Base-by-base conservation (phyloP, 1,140 invertebrate species). In the Euschistus heros region DNA sequence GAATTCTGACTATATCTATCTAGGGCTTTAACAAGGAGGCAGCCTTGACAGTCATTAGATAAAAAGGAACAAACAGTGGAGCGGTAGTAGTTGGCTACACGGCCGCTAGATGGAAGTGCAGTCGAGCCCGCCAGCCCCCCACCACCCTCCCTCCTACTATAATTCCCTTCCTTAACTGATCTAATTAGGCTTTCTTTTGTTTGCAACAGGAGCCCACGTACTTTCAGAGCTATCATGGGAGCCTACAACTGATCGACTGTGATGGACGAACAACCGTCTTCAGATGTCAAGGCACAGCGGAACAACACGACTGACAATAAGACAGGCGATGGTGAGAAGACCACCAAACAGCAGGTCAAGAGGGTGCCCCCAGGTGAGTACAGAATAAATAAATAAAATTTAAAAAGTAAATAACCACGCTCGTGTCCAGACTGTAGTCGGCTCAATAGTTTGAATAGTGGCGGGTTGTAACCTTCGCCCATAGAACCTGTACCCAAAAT, bases 51-150 rank as follows among this genome's bases (percentile, higher is more conserved):
- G 13, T 37, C 33, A 37, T 13, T 10, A 59, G 64, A 66, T 69
- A 27, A 62, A 64, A 60, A n/a, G 63, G 65, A 66, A 66, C 59
- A 57, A 65, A 65, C 62, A 65, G 57, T 54, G 66, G 54, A 52
- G 57, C 64, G 64, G 59, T 66, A 55, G 47, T 42, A 63, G 62
- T 47, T 61, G 67, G 66, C 63, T 65, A 63, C 10, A 17, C 1
- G n/a, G 5, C n/a, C 47, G 47, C 47, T 50, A 50, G 47, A 50
- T 13, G 47, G 10, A 8, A 50, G 6, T 6, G n/a, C 5, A 14
- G 47, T 50, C 3, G 2, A 50, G 22, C 33, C 33, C n/a, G 47
- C 54, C 54, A 24, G 18, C 54, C 54, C 24, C 47, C 54, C 54
- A 24, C 54, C 24, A 20, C 54, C 24, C 24, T 24, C 20, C 22